phyloP scores from a whole-genome alignment of 2,113 vertebrate genomes.

The Euleptes europaea region DNA sequence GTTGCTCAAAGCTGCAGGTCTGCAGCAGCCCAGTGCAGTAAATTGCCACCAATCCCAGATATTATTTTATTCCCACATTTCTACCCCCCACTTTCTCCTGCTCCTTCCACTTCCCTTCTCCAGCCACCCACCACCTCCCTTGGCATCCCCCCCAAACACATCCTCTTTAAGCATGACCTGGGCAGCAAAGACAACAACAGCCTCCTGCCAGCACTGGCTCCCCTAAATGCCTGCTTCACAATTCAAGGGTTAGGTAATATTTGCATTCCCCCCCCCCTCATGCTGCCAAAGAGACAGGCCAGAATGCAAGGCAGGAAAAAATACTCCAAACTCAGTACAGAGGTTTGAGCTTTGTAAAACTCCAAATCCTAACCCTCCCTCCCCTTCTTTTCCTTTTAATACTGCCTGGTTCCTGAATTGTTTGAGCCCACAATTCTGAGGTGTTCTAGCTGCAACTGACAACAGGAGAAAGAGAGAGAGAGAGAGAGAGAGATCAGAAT shows the following conservation, averaged over 20 bases:
- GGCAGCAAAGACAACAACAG: constrained; percentile 63
- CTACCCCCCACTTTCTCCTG: constrained; percentile 52
- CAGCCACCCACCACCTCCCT: constrained; percentile 61
- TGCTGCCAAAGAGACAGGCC: constrained; percentile 45
- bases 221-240: constrained; percentile 63
- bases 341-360: constrained; percentile 51
- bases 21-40: constrained; percentile 69
- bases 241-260: constrained; percentile 63
- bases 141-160: constrained; percentile 38
- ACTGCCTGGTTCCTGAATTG: constrained; percentile 65
- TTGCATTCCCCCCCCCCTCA: constrained; percentile 28
- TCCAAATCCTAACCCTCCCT: constrained; percentile 36
- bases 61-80: constrained; percentile 67
- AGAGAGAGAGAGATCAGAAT: constrained; percentile 58
- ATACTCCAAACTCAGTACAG: constrained; percentile 51
- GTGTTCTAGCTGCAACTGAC: constrained; percentile 58
- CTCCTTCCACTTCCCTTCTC: constrained; percentile 43
- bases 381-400: constrained; percentile 56
- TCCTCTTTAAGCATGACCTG: constrained; percentile 62
- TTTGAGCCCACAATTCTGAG: constrained; percentile 64
- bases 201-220: constrained; percentile 68
- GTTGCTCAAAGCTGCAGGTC: constrained; percentile 66
- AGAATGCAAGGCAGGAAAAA: constrained; percentile 24
- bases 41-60: constrained; percentile 74
- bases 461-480: constrained; percentile 50